Base-by-base conservation (phyloP, 2,797 vertebrate genomes). In the Xerus rutilus region DNA sequence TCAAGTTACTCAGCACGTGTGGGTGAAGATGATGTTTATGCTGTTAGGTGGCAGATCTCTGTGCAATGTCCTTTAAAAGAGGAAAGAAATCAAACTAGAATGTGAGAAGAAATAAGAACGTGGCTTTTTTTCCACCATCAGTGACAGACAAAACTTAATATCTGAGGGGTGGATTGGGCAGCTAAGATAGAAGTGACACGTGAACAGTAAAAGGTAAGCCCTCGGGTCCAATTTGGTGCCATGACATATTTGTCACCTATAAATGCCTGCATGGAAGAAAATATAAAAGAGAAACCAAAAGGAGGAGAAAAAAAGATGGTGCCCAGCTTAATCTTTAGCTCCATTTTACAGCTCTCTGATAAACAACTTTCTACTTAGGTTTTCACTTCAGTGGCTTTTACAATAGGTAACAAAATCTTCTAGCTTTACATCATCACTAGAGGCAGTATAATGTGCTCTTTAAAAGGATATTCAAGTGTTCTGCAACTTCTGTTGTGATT, bases 341-440 rank as follows among this genome's bases (percentile, higher is more conserved):
- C 59, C 52, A 39, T 67, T 91, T 96, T 83, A 96, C 43, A 84
- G 35, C 52, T 67, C 25, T 65, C 89, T 49, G 82, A 88, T 76
- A 94, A 89, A 95, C 89, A 94, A 77, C 54, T n/a, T 57, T 64
- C 64, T 91, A 65, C 57, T 95, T 93, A 78, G 89, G 39, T 85
- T 83, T 94, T 59, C 1, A 6, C 91, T 81, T 86, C 52, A 76
- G 64, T 83, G 82, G 39, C 23, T 97, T 96, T 96, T 90, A 92
- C 1, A 28, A 32, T 25, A 72, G 62, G 47, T 49, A 91, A 93
- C 73, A 95, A 92, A 97, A 89, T 64, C 79, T 86, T 93, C 84
- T 21, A 73, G 35, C 77, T 85, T 94, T 67, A 86, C 21, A n/a
- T 83, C 73, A 89, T 69, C 88, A 92, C 70, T n/a, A 0, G 4